phyloP scores from a whole-genome alignment of 1,140 invertebrate genomes.

The Drosophila neocordata region DNA sequence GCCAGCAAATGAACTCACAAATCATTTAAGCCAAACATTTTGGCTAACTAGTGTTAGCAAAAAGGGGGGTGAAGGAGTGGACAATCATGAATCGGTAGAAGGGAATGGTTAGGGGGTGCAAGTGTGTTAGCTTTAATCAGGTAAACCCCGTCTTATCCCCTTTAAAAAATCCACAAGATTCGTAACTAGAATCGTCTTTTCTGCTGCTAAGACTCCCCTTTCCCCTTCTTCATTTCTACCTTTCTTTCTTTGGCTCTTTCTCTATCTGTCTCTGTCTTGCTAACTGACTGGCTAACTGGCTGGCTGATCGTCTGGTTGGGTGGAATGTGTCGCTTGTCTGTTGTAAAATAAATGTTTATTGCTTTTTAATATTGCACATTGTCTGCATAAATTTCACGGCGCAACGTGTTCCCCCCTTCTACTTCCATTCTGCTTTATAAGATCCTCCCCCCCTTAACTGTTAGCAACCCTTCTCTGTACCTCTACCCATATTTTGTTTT shows the following conservation, averaged over 20 bases:
- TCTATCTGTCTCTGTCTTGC: neutral
- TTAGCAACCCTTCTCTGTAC: neutral
- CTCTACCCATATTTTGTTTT: neutral
- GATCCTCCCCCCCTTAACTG: neutral
- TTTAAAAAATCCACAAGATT: constrained; percentile 18
- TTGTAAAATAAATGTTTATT: constrained; percentile 80
- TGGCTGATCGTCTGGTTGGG: neutral
- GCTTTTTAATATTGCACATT: constrained; percentile 81
- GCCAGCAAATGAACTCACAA: constrained; percentile 44
- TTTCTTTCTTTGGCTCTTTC: neutral
- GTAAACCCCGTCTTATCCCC: constrained; percentile 27
- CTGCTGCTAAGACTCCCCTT: neutral
- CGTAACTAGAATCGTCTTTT: constrained; percentile 1
- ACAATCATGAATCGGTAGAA: no score
- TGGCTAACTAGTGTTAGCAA: neutral
- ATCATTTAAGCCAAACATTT: constrained; percentile 30
- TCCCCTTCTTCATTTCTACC: neutral
- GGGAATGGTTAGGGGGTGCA: constrained; percentile 22
- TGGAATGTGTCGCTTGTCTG: constrained; percentile 66
- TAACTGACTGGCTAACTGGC: no score
- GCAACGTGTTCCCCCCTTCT: constrained; percentile 55
- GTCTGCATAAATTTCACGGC: constrained; percentile 77
- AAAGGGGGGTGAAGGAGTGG: neutral
- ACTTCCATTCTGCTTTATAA: no score
- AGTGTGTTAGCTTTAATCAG: constrained; percentile 33